phyloP scores from a whole-genome alignment of 2,888 invertebrate genomes.

The Hypomecis atomaria region DNA sequence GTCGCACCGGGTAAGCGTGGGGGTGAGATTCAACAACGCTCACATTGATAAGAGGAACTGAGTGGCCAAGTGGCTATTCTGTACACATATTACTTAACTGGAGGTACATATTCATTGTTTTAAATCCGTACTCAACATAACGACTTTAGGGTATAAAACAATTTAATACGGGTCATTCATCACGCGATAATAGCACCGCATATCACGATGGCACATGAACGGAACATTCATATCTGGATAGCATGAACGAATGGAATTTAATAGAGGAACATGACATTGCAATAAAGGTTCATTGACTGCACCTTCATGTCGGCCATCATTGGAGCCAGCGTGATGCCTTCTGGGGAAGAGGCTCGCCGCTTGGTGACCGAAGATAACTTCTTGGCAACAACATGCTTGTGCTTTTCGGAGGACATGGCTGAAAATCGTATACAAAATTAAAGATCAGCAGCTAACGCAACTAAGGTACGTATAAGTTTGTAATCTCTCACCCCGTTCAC shows the following conservation, averaged over 20 bases:
- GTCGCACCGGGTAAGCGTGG: too few species aligned
- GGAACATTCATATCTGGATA: slow-evolving; percentile 34
- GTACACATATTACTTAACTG: too few species aligned
- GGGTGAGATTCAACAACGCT: too few species aligned
- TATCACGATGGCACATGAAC: slow-evolving; percentile 25
- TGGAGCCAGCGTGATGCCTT: slow-evolving; percentile 55
- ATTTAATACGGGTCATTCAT: slow-evolving; percentile 37
- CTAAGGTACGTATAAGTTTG: not conserved
- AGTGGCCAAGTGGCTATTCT: too few species aligned
- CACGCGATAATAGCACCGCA: slow-evolving; percentile 40
- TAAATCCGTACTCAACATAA: slow-evolving; percentile 17
- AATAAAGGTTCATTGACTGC: slow-evolving; percentile 40
- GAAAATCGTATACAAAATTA: slow-evolving; percentile 27
- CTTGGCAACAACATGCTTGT: slow-evolving; percentile 55
- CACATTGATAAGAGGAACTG: too few species aligned
- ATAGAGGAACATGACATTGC: slow-evolving; percentile 39
- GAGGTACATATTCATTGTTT: slow-evolving; percentile 1
- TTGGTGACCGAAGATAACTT: slow-evolving; percentile 57
- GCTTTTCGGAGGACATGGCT: slow-evolving; percentile 59
- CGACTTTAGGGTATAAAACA: slow-evolving; percentile 8
- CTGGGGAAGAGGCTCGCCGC: slow-evolving; percentile 56
- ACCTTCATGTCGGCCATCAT: slow-evolving; percentile 58
- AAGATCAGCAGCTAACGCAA: not conserved
- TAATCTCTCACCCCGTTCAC: slow-evolving; percentile 51
- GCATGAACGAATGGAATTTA: slow-evolving; percentile 44